Conservation (phyloP, 64 coral and sea anemone species). For the Pachyseris speciosa region DNA sequence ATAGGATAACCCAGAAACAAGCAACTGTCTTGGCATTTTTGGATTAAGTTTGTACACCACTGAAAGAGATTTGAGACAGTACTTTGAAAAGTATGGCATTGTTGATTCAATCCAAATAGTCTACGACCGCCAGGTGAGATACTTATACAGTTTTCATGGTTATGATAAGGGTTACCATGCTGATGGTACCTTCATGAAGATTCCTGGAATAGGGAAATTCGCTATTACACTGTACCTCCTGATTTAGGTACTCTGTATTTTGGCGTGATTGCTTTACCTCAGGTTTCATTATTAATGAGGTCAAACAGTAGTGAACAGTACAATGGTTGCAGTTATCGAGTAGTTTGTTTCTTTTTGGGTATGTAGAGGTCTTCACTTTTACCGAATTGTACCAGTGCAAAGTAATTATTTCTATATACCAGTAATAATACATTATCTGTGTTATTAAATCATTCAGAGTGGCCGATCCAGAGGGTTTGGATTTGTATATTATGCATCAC, state of each 20-base stretch:
- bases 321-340: too few relatives aligned
- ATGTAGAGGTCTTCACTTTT: too few relatives aligned
- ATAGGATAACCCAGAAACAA: slow-evolving; percentile 86
- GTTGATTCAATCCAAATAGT: slow-evolving; percentile 95
- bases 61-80: slow-evolving; percentile 87
- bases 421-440: neutral
- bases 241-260: too few relatives aligned
- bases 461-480: slow-evolving; percentile 98
- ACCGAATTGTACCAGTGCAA: too few relatives aligned
- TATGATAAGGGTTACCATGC: neutral
- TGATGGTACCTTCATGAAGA: too few relatives aligned
- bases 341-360: too few relatives aligned
- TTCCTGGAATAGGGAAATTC: too few relatives aligned
- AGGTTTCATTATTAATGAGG: too few relatives aligned
- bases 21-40: slow-evolving; percentile 94
- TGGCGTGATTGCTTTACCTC: too few relatives aligned
- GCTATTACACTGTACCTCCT: too few relatives aligned
- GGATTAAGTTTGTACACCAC: slow-evolving; percentile 98
- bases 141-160: neutral
- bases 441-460: slow-evolving; percentile 46
- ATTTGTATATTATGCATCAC: slow-evolving; percentile 92
- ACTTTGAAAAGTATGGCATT: slow-evolving; percentile 97
- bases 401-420: too few relatives aligned
- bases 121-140: slow-evolving; percentile 95
- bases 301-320: too few relatives aligned